Conservation (phyloP, 2,113 vertebrate genomes). For the Pogonocichla stellata region DNA sequence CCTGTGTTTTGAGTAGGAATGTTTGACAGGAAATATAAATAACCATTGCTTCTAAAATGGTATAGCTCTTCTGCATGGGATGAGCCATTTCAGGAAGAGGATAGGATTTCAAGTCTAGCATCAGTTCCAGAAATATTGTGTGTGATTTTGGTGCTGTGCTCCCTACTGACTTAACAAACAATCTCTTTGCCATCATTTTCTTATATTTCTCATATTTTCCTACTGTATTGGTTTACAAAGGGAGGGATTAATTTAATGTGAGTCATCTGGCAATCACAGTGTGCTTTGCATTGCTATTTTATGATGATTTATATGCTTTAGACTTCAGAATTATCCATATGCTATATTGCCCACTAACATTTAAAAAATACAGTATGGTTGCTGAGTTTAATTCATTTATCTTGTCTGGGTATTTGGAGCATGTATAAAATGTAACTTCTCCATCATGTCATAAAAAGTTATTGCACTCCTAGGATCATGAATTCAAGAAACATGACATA, state of each 20-base stretch:
- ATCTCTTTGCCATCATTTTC: background rate
- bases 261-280: background rate
- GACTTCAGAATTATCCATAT: background rate
- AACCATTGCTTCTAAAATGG: background rate
- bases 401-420: constrained; percentile 27
- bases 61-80: background rate
- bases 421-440: constrained; percentile 55
- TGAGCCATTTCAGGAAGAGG: background rate
- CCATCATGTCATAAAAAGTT: constrained; percentile 58
- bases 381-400: constrained; percentile 50
- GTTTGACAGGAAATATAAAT: background rate
- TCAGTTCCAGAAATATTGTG: background rate
- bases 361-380: background rate
- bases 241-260: background rate
- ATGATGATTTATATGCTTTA: background rate
- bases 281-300: background rate
- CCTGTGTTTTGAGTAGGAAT: background rate
- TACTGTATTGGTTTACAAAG: background rate
- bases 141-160: background rate
- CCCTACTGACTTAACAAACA: background rate
- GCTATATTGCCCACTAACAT: background rate
- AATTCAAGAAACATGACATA: constrained; percentile 62
- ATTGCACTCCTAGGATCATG: constrained; percentile 56
- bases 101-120: background rate
- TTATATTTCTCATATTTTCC: background rate